Evolutionary conservation across 2,888 invertebrate genomes (phyloP).

Genomic region (Tetragnatha montana): DNA sequence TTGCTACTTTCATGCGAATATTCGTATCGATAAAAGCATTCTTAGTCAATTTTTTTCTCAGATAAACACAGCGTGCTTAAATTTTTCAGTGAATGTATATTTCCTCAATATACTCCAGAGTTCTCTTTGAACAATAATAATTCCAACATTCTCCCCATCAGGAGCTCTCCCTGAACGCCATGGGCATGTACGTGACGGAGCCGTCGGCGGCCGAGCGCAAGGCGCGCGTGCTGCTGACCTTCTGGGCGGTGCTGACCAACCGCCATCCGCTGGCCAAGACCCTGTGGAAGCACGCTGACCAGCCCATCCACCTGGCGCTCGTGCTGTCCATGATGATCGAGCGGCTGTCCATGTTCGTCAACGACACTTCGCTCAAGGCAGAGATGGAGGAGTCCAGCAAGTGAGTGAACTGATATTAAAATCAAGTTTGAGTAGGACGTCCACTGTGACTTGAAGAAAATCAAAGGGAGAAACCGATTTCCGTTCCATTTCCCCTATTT

Average conservation of each 20-base stretch:
- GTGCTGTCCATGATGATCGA: slow-evolving; percentile 73
- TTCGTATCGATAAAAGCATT: too few species aligned
- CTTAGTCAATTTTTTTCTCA: too few species aligned
- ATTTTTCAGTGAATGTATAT: too few species aligned
- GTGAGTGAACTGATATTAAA: slow-evolving; percentile 56
- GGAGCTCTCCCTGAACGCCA: slow-evolving; percentile 75
- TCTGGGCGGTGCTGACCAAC: slow-evolving; percentile 73
- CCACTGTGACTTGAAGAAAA: too few species aligned
- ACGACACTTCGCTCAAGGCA: slow-evolving; percentile 72
- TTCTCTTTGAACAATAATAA: too few species aligned
- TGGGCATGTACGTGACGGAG: slow-evolving; percentile 73
- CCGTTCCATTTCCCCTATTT: neutral
- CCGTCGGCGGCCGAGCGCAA: slow-evolving; percentile 73
- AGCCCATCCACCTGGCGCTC: slow-evolving; percentile 74
- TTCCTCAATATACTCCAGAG: too few species aligned
- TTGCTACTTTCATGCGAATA: too few species aligned
- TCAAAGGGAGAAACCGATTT: too few species aligned
- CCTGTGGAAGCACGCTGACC: slow-evolving; percentile 73
- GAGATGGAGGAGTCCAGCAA: slow-evolving; percentile 72
- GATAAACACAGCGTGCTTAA: too few species aligned
- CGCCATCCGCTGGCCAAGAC: slow-evolving; percentile 72
- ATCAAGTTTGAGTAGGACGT: too few species aligned
- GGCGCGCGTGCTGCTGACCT: slow-evolving; percentile 72
- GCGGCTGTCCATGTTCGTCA: slow-evolving; percentile 72
- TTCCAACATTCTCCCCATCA: slow-evolving; percentile 70